Evolutionary conservation across 23 tunicate species (phyloP).

Genomic region (Oikopleura albicans): DNA sequence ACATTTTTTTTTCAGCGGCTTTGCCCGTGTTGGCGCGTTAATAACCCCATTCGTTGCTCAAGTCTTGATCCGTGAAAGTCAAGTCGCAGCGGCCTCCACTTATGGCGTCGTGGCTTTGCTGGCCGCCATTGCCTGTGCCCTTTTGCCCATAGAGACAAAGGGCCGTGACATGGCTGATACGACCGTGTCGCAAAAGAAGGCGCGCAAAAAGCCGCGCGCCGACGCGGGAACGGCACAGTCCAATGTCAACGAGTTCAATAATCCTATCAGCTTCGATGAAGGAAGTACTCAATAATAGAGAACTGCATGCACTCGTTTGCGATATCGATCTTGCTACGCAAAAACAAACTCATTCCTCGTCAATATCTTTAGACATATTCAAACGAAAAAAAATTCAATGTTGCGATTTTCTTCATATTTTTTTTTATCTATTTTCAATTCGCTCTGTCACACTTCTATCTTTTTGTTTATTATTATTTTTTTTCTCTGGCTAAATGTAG

Average conservation of each 20-base stretch:
- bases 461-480: too few species aligned
- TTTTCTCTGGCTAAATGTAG: too few species aligned
- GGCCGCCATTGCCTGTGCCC: conserved; percentile 42
- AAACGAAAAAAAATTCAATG: too few species aligned
- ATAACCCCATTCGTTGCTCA: conserved; percentile 87
- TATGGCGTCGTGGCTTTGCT: conserved; percentile 55
- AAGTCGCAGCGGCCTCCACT: conserved; percentile 37
- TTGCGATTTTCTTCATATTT: too few species aligned
- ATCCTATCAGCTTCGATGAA: neutral
- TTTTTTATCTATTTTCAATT: too few species aligned
- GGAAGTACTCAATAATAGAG: too few species aligned
- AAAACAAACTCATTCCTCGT: too few species aligned
- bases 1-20: conserved; percentile 33
- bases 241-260: neutral
- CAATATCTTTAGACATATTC: too few species aligned
- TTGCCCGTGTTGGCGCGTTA: conserved; percentile 77
- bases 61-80: conserved; percentile 42
- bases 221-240: too few species aligned
- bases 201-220: neutral
- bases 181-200: neutral
- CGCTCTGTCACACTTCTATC: too few species aligned
- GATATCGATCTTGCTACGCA: too few species aligned
- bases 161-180: conserved; percentile 68
- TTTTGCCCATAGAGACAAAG: conserved; percentile 82
- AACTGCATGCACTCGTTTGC: too few species aligned